A percentile compares a stretch with the other conserved stretches of the same genome.
Evolutionary conservation across 2,113 vertebrate species (phyloP).

Genomic region (Rhinolophus sinicus): DNA sequence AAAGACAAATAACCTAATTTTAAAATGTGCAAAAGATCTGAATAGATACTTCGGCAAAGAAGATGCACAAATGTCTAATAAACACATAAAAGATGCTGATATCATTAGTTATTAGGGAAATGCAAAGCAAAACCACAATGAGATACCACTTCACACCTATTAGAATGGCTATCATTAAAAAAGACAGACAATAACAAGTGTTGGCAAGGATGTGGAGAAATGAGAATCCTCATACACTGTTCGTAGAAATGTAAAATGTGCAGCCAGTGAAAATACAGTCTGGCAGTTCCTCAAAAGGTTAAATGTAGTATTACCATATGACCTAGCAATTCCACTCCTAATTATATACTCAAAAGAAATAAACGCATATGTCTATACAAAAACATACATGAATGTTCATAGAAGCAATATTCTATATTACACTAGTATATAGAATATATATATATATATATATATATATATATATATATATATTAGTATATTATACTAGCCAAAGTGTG

Average conservation of each 20-base stretch:
- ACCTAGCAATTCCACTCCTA: not conserved
- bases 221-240: not conserved
- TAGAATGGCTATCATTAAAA: not conserved
- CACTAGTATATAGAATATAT: not conserved
- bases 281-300: not conserved
- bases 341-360: not conserved
- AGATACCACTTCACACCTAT: not conserved
- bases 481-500: not conserved
- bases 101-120: not conserved
- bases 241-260: not conserved
- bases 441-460: not conserved
- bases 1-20: not conserved
- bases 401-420: not conserved
- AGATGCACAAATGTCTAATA: not conserved
- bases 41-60: not conserved
- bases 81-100: not conserved
- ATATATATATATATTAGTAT: not conserved
- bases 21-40: not conserved
- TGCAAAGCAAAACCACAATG: not conserved
- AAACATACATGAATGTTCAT: not conserved
- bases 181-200: not conserved
- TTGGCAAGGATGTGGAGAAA: not conserved
- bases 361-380: not conserved
- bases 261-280: not conserved
- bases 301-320: not conserved